phyloP scores from a whole-genome alignment of 2,113 vertebrate species.

The Phaethon lepturus region DNA sequence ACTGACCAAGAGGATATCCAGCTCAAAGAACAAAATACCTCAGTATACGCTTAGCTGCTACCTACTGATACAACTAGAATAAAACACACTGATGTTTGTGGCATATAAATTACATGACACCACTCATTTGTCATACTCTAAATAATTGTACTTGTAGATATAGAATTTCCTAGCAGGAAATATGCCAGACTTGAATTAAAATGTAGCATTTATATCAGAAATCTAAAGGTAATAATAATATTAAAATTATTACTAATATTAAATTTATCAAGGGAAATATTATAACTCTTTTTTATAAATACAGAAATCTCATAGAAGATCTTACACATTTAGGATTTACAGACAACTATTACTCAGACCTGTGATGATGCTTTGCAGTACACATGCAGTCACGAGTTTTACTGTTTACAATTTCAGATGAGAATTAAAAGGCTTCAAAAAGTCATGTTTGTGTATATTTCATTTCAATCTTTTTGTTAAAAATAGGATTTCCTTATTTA shows the following conservation, averaged over 20 bases:
- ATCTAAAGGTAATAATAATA: neutral
- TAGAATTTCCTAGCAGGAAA: neutral
- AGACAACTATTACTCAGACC: neutral
- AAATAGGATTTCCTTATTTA: neutral
- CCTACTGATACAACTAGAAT: neutral
- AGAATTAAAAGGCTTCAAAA: neutral
- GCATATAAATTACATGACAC: neutral
- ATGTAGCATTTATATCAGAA: neutral
- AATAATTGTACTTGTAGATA: neutral
- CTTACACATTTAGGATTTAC: neutral
- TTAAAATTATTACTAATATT: neutral
- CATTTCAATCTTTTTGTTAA: neutral
- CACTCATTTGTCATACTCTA: neutral
- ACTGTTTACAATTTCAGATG: neutral
- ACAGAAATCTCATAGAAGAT: neutral
- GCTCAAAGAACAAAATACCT: neutral
- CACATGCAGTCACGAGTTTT: neutral
- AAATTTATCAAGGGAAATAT: neutral
- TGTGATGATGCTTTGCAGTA: neutral
- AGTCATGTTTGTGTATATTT: neutral
- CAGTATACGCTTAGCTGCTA: neutral
- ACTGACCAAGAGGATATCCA: neutral
- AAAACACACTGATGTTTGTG: neutral
- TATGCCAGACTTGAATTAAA: neutral
- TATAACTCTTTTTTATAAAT: neutral